phyloP scores from a whole-genome alignment of 2,797 vertebrate species.

The Dendrocincla tyrannina region DNA sequence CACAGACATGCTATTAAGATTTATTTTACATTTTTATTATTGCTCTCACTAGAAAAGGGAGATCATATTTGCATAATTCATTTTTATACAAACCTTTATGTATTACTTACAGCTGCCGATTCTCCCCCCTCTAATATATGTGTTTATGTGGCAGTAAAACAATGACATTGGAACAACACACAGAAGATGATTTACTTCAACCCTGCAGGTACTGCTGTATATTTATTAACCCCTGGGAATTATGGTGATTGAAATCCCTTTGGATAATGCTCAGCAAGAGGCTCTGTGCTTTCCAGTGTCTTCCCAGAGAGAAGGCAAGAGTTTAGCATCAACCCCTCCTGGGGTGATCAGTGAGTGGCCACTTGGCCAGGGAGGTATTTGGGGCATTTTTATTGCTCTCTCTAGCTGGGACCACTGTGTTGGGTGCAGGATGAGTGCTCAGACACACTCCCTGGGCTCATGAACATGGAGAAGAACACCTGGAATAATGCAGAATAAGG shows the following conservation, averaged over 20 bases:
- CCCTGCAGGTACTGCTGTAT: slow-evolving; percentile 31
- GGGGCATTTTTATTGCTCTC: background rate
- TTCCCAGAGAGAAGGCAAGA: background rate
- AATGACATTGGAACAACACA: slow-evolving; percentile 46
- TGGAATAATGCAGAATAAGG: accelerated
- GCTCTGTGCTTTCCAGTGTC: background rate
- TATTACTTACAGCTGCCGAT: slow-evolving; percentile 39
- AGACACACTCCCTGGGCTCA: accelerated
- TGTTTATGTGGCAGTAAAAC: slow-evolving; percentile 57
- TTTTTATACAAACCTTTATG: slow-evolving; percentile 43
- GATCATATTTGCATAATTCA: slow-evolving; percentile 63
- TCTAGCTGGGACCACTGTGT: accelerated
- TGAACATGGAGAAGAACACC: accelerated
- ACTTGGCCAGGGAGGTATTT: background rate
- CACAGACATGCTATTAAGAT: slow-evolving; percentile 63
- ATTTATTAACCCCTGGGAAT: slow-evolving; percentile 52
- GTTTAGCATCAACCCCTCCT: background rate
- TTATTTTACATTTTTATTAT: slow-evolving; percentile 72
- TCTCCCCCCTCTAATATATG: slow-evolving; percentile 36
- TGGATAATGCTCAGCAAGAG: background rate
- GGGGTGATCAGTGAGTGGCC: background rate
- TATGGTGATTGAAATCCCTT: slow-evolving; percentile 43
- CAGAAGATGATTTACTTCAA: slow-evolving; percentile 37
- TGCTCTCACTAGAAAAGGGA: slow-evolving; percentile 44
- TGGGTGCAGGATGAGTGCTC: background rate